Base-by-base conservation (phyloP, 2,888 invertebrate species). In the Halocaridina rubra region DNA sequence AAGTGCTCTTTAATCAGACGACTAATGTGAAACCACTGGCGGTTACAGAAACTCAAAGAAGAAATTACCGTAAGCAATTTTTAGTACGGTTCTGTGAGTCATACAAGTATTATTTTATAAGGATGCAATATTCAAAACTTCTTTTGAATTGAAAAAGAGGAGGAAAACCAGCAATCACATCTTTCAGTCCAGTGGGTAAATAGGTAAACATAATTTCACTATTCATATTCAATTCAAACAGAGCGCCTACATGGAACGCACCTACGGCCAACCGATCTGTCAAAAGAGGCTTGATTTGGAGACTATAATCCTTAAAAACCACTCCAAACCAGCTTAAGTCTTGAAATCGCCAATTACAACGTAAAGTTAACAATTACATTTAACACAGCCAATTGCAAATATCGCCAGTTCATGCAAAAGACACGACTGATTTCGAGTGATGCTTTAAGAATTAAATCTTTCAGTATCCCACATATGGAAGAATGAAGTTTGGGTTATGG, bases 231-330 rank as follows among this genome's bases (percentile, higher is more conserved):
- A 69, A 78, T 77, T 67, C 53, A 77, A 76, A 82, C 69, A 78
- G 78, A 80, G 61, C 82, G 71, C 69, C 82, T 84, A 84, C 82
- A 82, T 82, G 82, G 82, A 82, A 82, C 82, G 82, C 77, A 82
- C 82, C 82, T 78, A 69, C 67, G 29, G 59, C 82, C 82, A 82
- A 78, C 61, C 27, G 64, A 30, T 72, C 59, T 77, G 78, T 84
- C n/a, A n/a, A 78, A 71, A 39, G 29, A 32, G 71, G 33, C 61
- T 46, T 32, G 39, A 29, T 30, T 29, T 46, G 22, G 67, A 16
- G 46, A 32, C 27, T 39, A 16, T 29, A 57, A 59, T 24, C 8
- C 33, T 19, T 27, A 57, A 71, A 72, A 77, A 72, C 53, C 29
- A 72, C 82, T 78, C 61, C 57, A 71, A 72, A 61, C 64, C 82